phyloP scores from a whole-genome alignment of 2,888 invertebrate genomes.

The Eretmocerus hayati region DNA sequence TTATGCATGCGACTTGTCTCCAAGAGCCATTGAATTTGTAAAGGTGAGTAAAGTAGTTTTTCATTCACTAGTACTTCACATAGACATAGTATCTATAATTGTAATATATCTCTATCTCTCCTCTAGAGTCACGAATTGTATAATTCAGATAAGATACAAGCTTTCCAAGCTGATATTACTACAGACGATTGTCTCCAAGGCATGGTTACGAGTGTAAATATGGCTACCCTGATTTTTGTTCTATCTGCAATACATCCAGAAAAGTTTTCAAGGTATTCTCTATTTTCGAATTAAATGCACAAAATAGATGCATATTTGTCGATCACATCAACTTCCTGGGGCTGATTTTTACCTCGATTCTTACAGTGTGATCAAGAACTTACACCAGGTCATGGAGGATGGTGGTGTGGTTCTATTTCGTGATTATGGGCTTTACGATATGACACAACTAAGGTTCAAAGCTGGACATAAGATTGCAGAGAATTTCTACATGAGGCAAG shows the following conservation, averaged over 20 bases:
- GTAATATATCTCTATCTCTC: no score
- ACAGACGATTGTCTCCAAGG: conserved; percentile 54
- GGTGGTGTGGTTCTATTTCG: conserved; percentile 81
- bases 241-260: conserved; percentile 89
- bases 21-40: conserved; percentile 81
- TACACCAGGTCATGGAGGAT: conserved; percentile 59
- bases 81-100: no score
- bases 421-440: conserved; percentile 92
- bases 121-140: conserved; percentile 53
- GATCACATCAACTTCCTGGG: no score
- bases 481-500: conserved; percentile 92
- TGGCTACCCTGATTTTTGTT: conserved; percentile 89
- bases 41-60: conserved; percentile 49
- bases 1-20: conserved; percentile 89
- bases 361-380: conserved; percentile 48
- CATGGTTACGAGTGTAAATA: conserved; percentile 60
- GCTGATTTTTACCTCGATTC: no score
- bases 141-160: conserved; percentile 58
- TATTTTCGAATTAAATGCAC: no score
- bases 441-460: conserved; percentile 91
- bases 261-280: conserved; percentile 65
- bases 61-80: no score
- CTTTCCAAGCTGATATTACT: conserved; percentile 82
- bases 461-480: conserved; percentile 87
- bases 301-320: no score